Evolutionary conservation across 2,113 vertebrate genomes (phyloP), one percentile per base, ranked within the genome.

Genomic region (Pyxicephalus adspersus): DNA sequence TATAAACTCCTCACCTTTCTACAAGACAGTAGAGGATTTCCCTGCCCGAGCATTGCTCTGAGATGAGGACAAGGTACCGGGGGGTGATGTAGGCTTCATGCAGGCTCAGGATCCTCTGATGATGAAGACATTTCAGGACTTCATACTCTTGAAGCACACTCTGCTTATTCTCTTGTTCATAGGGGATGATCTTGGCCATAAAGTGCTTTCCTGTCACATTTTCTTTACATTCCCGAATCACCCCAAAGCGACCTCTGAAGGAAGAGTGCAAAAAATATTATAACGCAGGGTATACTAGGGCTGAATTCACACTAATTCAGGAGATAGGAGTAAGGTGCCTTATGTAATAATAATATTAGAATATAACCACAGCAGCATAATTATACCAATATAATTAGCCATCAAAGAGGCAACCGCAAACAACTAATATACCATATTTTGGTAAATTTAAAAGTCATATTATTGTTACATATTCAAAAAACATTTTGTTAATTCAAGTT

Each of bases 41-140:
- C 76, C 97, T 96, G 80, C 96, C 97, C 0, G 94, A 86, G 2
- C 97, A 99, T 89, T 92, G 95, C 89, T 99, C 98, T 0, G 96
- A 93, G 61, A 99, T 99, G 60, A 99, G 95, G 79, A 99, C 98
- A 1, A 99, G 93, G 89, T 99, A 99, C 29, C 97, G 95, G 0
- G 98, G 98, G 0, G 98, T 99, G 89, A 99, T 97, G 75, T 99
- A 99, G 0, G 98, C 98, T 84, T 99, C 98, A 0, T 99, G 98
- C 64, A 99, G 90, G 20, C 94, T 90, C 97, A 99, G 98, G 88
- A 99, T 92, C 84, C 93, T 91, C 61, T 98, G 96, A 0, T 99
- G 96, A 83, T 97, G 97, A 66, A 99, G 93, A 0, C 93, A 94
- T 84, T 98, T 97, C 25, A 99, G 94, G 86, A 99, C 95, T 86